A percentile compares a stretch with the other conserved stretches of the same genome.
phyloP scores from a whole-genome alignment of 2,797 vertebrate species.

The Rhadinocentrus ornatus region DNA sequence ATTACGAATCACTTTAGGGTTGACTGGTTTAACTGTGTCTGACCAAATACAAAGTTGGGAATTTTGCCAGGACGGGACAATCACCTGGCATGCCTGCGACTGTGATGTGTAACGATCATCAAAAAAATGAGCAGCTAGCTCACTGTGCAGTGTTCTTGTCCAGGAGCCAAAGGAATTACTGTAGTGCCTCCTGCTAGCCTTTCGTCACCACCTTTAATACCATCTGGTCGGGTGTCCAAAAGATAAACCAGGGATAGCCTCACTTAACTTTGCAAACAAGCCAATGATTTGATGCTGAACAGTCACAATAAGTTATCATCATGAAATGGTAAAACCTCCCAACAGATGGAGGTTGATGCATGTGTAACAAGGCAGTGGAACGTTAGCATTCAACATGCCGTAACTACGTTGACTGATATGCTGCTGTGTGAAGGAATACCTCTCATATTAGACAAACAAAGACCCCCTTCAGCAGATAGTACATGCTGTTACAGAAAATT shows the following conservation, averaged over 20 bases:
- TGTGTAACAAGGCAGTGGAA: not conserved
- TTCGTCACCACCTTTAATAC: slow-evolving; percentile 64
- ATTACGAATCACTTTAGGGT: slow-evolving; percentile 47
- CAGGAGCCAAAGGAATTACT: slow-evolving; percentile 52
- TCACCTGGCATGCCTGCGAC: slow-evolving; percentile 15
- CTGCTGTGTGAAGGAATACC: not conserved
- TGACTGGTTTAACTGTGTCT: slow-evolving; percentile 33
- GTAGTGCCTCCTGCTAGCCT: slow-evolving; percentile 67
- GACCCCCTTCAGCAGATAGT: not conserved
- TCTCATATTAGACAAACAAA: not conserved
- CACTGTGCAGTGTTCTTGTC: slow-evolving; percentile 36
- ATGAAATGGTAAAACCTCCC: not conserved
- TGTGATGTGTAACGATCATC: slow-evolving; percentile 12
- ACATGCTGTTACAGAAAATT: not conserved
- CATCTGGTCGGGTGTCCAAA: slow-evolving; percentile 59
- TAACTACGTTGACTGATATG: not conserved
- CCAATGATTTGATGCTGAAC: slow-evolving; percentile 24
- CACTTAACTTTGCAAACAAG: slow-evolving; percentile 41
- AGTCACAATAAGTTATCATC: slow-evolving; percentile 6
- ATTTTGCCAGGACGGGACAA: slow-evolving; percentile 15
- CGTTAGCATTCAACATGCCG: no score
- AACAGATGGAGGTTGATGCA: not conserved
- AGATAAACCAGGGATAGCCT: slow-evolving; percentile 59
- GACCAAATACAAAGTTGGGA: slow-evolving; percentile 27
- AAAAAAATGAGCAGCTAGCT: slow-evolving; percentile 2